phyloP scores from a whole-genome alignment of 2,888 invertebrate species.

The Dysmachus trigonus region DNA sequence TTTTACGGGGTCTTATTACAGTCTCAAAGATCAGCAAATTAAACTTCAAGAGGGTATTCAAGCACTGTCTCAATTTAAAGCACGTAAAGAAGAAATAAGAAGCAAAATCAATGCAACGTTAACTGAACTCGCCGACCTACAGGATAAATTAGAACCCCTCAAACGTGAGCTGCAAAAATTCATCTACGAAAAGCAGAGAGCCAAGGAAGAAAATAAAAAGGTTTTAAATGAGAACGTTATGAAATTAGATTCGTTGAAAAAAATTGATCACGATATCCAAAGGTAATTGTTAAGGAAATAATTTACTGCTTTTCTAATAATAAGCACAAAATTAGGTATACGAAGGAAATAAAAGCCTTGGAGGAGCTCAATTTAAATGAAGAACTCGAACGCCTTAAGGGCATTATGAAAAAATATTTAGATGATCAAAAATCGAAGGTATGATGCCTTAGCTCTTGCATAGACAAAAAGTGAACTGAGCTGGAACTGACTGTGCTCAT shows the following conservation, averaged over 20 bases:
- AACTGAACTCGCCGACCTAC: slow-evolving; percentile 59
- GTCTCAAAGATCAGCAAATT: slow-evolving; percentile 74
- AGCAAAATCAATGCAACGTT: slow-evolving; percentile 58
- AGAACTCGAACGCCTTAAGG: slow-evolving; percentile 67
- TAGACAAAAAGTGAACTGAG: not conserved
- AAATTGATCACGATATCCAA: slow-evolving; percentile 59
- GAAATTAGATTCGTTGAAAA: slow-evolving; percentile 56
- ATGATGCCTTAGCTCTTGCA: not conserved
- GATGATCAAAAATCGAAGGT: slow-evolving; percentile 57
- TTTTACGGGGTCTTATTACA: slow-evolving; percentile 47
- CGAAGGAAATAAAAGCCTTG: slow-evolving; percentile 69
- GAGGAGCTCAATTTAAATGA: slow-evolving; percentile 67
- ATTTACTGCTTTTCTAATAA: not conserved
- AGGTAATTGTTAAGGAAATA: slow-evolving; percentile 52
- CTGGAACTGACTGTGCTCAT: no score
- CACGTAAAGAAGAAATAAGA: slow-evolving; percentile 55
- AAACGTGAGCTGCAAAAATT: slow-evolving; percentile 56
- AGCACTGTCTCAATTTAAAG: slow-evolving; percentile 61
- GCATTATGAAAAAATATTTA: slow-evolving; percentile 65
- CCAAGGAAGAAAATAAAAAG: slow-evolving; percentile 56
- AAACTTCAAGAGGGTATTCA: slow-evolving; percentile 71
- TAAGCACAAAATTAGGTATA: slow-evolving; percentile 57
- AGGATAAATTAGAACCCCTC: slow-evolving; percentile 64
- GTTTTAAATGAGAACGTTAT: slow-evolving; percentile 54
- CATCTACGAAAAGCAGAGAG: slow-evolving; percentile 60